phyloP scores from a whole-genome alignment of 2,888 invertebrate genomes.

The Lasioglossum lativentre region DNA sequence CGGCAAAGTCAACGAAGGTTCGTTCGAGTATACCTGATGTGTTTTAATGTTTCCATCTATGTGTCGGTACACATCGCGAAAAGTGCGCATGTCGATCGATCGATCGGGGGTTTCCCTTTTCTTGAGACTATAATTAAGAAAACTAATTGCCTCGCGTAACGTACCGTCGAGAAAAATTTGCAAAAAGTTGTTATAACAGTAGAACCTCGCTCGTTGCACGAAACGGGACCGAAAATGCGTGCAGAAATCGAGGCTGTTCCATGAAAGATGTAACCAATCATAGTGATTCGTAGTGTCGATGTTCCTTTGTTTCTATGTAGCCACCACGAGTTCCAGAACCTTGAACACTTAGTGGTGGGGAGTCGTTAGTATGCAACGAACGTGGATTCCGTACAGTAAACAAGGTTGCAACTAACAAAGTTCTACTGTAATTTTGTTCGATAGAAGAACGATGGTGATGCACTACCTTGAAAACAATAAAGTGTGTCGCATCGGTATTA shows the following conservation, averaged over 20 bases:
- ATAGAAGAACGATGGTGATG: conserved; percentile 13
- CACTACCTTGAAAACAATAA: not conserved
- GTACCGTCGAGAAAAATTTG: not conserved
- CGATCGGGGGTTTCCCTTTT: conserved; percentile 21
- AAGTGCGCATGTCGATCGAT: conserved; percentile 52
- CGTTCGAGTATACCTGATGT: conserved; percentile 63
- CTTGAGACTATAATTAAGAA: not conserved
- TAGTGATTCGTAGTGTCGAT: not conserved
- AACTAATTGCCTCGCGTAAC: not conserved
- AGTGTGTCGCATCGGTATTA: not conserved
- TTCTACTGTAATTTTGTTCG: not conserved
- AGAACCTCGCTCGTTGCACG: not conserved
- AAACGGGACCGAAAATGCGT: not conserved
- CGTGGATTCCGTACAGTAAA: not conserved
- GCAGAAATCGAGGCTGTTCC: too few species aligned
- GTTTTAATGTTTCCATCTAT: conserved; percentile 52
- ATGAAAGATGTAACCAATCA: not conserved
- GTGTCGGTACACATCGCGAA: conserved; percentile 37
- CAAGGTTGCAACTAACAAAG: not conserved
- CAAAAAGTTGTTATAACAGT: not conserved
- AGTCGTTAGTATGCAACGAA: not conserved
- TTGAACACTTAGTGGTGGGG: not conserved
- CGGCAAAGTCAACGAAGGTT: conserved; percentile 95
- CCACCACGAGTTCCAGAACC: not conserved
- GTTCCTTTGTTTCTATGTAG: not conserved